Conservation (phyloP, 2,888 invertebrate species). For the Aphrophora alni region DNA sequence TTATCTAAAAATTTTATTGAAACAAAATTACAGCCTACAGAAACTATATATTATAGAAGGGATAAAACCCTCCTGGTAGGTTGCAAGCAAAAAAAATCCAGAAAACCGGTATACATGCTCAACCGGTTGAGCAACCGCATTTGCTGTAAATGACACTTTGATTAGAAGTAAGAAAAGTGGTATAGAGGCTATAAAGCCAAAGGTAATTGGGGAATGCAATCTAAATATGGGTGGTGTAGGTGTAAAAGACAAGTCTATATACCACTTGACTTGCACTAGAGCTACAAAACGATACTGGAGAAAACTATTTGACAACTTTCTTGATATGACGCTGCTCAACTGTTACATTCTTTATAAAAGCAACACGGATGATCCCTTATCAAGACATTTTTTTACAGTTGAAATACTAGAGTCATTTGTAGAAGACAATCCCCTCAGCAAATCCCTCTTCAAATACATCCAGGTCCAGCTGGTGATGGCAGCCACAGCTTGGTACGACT, state of each 20-base stretch:
- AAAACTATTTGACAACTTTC: no score
- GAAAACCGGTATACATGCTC: slow-evolving; percentile 27
- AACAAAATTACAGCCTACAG: neutral
- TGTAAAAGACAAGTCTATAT: neutral
- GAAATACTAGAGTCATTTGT: no score
- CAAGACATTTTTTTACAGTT: no score
- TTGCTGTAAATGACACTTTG: slow-evolving; percentile 2
- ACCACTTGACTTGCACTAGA: neutral
- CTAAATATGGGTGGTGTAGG: neutral
- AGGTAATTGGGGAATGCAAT: slow-evolving; percentile 23
- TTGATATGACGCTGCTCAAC: no score
- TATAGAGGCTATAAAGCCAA: slow-evolving; percentile 20
- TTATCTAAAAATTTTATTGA: slow-evolving; percentile 23
- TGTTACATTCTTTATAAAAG: no score
- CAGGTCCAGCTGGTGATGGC: no score
- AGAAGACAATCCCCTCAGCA: no score
- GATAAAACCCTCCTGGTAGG: slow-evolving; percentile 23
- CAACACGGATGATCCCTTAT: no score
- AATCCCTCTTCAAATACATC: no score
- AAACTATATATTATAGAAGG: slow-evolving; percentile 11
- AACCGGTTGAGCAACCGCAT: slow-evolving; percentile 24
- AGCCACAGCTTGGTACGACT: no score
- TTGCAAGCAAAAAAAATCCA: slow-evolving; percentile 24
- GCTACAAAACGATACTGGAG: neutral
- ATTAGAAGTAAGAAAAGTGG: slow-evolving; percentile 27